Evolutionary conservation across 37 sponge, comb jelly and placozoan species (phyloP).

Genomic region (Aplysina aerophoba): DNA sequence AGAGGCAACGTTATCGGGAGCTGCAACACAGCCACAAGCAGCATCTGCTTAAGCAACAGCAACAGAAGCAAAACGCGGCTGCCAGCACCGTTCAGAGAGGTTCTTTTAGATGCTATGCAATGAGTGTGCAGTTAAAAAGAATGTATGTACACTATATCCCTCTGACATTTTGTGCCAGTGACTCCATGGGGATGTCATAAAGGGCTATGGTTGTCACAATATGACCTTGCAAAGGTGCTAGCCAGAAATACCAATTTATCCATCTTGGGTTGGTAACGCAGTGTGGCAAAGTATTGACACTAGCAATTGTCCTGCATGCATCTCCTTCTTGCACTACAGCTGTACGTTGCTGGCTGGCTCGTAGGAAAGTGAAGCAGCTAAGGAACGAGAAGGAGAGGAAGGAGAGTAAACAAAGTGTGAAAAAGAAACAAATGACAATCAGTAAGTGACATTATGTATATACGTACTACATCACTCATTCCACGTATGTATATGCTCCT

Average conservation of each 20-base stretch:
- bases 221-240: too few relatives aligned
- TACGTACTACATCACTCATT: too few relatives aligned
- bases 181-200: too few relatives aligned
- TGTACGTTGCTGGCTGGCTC: constrained; percentile 46
- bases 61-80: background rate
- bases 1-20: background rate
- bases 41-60: background rate
- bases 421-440: constrained; percentile 12
- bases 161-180: too few relatives aligned
- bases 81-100: background rate
- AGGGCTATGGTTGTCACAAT: too few relatives aligned
- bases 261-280: too few relatives aligned
- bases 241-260: too few relatives aligned
- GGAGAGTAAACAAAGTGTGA: background rate
- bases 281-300: too few relatives aligned
- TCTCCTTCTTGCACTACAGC: background rate
- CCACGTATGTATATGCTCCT: background rate
- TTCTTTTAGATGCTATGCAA: background rate
- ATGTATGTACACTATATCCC: too few relatives aligned
- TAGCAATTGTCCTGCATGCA: too few relatives aligned
- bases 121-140: too few relatives aligned
- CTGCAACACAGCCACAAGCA: background rate
- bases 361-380: constrained; percentile 8
- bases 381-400: constrained; percentile 10
- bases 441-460: background rate